These are phyloP conservation scores for Capitella teleta DNA, from an alignment of 1,140 invertebrate species.

Conservation along the genomic window DNA sequence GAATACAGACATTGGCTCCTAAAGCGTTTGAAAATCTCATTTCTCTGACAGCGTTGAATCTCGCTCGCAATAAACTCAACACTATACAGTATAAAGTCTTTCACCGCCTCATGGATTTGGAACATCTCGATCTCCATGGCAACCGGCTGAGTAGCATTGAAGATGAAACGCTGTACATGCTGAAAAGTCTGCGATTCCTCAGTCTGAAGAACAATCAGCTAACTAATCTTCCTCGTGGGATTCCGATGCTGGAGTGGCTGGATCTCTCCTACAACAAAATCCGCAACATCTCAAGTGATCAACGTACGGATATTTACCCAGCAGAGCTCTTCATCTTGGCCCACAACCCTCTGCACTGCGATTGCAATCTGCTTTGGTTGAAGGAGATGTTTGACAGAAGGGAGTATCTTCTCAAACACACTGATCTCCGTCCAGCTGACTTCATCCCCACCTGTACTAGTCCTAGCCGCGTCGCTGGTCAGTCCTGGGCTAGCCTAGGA, in stretches of 20 bases:
- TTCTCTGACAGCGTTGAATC: conserved; percentile 8
- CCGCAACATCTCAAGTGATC: conserved; percentile 10
- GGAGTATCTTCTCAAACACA: conserved; percentile 16
- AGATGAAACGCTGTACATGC: conserved; percentile 9
- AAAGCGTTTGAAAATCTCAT: not conserved
- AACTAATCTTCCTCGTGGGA: conserved; percentile 2
- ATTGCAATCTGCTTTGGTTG: conserved; percentile 21
- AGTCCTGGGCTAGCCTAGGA: conserved; percentile 16
- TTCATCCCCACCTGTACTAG: conserved; percentile 17
- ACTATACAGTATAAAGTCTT: conserved; percentile 7
- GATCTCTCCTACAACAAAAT: conserved; percentile 20
- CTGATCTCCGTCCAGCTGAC: conserved; percentile 10
- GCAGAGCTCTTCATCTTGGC: conserved; percentile 20
- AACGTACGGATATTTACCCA: conserved; percentile 16
- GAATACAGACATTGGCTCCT: conserved; percentile 5
- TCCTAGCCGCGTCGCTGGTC: conserved; percentile 11
- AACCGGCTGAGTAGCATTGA: conserved; percentile 15
- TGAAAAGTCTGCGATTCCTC: conserved; percentile 14
- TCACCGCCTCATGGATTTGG: conserved; percentile 12
- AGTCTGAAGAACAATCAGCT: conserved; percentile 1
- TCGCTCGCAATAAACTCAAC: conserved; percentile 14
- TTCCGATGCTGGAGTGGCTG: conserved; percentile 21
- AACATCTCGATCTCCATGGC: conserved; percentile 15
- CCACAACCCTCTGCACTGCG: conserved; percentile 22
- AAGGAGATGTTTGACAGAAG: conserved; percentile 20